Evolutionary conservation across 2,888 invertebrate species (phyloP).

Genomic region (Mallateleia sp.): DNA sequence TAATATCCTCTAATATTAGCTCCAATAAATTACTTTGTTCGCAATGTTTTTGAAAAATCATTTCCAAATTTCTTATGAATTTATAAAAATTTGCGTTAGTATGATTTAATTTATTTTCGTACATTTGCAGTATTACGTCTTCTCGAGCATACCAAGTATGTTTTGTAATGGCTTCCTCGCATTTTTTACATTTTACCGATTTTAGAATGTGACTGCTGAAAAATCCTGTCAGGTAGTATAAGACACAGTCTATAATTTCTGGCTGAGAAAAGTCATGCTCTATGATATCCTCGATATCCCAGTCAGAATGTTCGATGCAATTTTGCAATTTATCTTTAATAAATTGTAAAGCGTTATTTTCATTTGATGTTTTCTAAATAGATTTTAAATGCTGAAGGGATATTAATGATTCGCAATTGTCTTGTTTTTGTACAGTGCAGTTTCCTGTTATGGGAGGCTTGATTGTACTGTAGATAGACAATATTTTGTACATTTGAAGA

Average conservation of each 20-base stretch:
- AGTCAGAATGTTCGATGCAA: constrained; percentile 40
- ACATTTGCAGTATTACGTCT: no score
- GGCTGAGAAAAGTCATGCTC: constrained; percentile 60
- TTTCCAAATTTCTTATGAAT: neutral
- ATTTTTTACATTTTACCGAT: no score
- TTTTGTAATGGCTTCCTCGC: no score
- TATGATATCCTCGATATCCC: constrained; percentile 45
- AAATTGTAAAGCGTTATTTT: neutral
- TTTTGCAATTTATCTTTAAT: constrained; percentile 34
- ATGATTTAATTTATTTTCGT: no score
- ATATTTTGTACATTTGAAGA: no score
- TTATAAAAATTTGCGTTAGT: neutral
- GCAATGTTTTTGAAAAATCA: constrained; percentile 7
- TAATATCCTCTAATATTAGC: neutral
- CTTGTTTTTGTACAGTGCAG: constrained; percentile 2
- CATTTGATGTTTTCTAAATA: neutral
- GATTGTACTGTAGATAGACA: no score
- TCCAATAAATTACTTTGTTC: neutral
- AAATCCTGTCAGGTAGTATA: constrained; percentile 58
- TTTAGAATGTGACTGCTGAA: no score
- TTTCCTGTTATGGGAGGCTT: constrained; percentile 44
- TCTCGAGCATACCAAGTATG: no score
- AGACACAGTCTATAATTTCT: constrained; percentile 48
- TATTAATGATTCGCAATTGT: neutral
- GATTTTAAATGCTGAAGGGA: neutral